These are phyloP conservation scores for Peromyscus californicus DNA, from an alignment of 2,113 vertebrate species.

Conservation along the genomic window DNA sequence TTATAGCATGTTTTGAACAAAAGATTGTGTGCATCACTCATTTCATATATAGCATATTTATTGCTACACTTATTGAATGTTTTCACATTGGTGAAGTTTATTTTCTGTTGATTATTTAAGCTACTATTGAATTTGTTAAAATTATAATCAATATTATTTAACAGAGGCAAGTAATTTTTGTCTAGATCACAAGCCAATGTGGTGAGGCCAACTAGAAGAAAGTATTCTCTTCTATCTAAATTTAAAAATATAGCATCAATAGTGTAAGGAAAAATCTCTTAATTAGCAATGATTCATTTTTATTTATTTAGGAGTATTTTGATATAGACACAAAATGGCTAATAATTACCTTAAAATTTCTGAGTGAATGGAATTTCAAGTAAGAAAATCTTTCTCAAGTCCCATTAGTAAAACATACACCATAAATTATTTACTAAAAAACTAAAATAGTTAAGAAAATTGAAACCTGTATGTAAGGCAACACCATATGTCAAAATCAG, in stretches of 20 bases:
- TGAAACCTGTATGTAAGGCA: background rate
- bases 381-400: background rate
- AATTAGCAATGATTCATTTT: background rate
- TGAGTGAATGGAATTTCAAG: constrained; percentile 21
- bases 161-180: background rate
- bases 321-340: background rate
- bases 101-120: background rate
- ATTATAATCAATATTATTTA: background rate
- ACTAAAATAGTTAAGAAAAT: constrained; percentile 25
- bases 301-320: background rate
- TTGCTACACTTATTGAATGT: background rate
- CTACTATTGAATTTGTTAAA: background rate
- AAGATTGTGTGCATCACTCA: background rate
- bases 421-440: background rate
- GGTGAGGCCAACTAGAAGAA: background rate
- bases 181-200: background rate
- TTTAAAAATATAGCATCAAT: background rate
- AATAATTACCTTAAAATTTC: constrained; percentile 23
- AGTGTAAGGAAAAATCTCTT: background rate
- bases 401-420: background rate
- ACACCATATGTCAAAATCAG: background rate
- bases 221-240: background rate
- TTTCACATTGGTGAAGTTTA: background rate
- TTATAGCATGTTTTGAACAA: background rate
- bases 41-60: background rate